phyloP scores from a whole-genome alignment of 2,797 vertebrate genomes.

The Sebastes nivosus region DNA sequence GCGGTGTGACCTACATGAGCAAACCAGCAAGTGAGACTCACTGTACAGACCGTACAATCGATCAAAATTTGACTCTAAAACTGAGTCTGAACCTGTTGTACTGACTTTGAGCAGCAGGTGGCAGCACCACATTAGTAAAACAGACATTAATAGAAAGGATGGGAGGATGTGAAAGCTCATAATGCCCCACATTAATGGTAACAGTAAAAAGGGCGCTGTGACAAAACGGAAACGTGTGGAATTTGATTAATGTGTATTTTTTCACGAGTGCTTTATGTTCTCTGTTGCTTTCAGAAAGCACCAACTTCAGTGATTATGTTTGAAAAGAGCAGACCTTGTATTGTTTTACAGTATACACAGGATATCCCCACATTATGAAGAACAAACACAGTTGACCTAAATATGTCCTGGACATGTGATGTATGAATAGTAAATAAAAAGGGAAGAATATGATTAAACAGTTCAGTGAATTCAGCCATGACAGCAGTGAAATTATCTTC shows the following conservation, averaged over 20 bases:
- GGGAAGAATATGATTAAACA: neutral
- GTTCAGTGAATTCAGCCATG: neutral
- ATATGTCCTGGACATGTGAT: conserved; percentile 6
- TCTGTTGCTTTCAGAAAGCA: neutral
- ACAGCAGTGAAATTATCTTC: neutral
- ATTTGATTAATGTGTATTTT: conserved; percentile 10
- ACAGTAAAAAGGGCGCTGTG: neutral
- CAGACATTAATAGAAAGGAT: neutral
- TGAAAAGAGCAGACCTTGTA: conserved; percentile 5
- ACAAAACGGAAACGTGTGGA: neutral
- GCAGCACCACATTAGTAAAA: conserved; percentile 61
- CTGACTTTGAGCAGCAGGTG: conserved; percentile 57
- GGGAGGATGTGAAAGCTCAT: neutral
- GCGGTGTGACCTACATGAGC: neutral
- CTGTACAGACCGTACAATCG: neutral
- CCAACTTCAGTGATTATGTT: neutral
- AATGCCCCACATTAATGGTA: neutral
- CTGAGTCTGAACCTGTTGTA: neutral
- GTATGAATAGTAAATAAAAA: neutral
- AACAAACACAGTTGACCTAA: conserved; percentile 22
- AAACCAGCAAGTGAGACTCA: neutral
- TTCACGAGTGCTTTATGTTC: neutral
- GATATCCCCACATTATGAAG: neutral
- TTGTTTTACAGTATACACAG: conserved; percentile 4
- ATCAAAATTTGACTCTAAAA: neutral